A percentile compares a stretch with the other conserved stretches of the same genome.
phyloP scores from a whole-genome alignment of 2,113 vertebrate species.

The Nannobrachium achirus region DNA sequence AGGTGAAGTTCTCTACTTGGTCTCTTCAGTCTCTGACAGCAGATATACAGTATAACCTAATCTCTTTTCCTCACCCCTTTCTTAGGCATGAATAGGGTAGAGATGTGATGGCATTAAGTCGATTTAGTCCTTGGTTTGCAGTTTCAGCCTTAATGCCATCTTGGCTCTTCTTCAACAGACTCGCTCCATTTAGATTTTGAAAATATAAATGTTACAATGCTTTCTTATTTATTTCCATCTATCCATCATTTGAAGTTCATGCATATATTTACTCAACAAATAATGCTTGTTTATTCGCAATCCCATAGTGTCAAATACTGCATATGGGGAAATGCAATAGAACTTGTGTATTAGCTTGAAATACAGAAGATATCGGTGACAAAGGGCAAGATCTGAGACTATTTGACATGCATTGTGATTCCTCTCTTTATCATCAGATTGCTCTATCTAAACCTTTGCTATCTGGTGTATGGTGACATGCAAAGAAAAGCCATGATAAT shows the following conservation, averaged over 20 bases:
- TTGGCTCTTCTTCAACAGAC: conserved; percentile 77
- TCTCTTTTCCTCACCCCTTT: conserved; percentile 78
- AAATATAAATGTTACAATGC: conserved; percentile 75
- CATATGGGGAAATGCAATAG: conserved; percentile 68
- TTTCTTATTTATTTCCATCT: conserved; percentile 72
- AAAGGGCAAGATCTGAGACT: conserved; percentile 67
- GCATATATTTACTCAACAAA: conserved; percentile 73
- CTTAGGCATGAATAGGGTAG: conserved; percentile 77
- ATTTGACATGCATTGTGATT: conserved; percentile 54
- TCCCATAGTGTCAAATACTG: conserved; percentile 47
- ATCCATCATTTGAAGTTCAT: conserved; percentile 76
- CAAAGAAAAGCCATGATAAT: conserved; percentile 57
- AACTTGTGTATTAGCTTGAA: conserved; percentile 76
- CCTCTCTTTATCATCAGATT: conserved; percentile 55
- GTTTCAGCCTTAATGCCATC: conserved; percentile 76
- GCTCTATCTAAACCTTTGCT: conserved; percentile 74
- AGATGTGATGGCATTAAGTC: conserved; percentile 81
- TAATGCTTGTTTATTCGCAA: conserved; percentile 79
- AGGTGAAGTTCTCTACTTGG: conserved; percentile 75
- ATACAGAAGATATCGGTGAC: conserved; percentile 62
- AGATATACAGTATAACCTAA: conserved; percentile 73
- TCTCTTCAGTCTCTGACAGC: conserved; percentile 76
- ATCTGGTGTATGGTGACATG: conserved; percentile 62
- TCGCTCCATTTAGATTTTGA: conserved; percentile 71
- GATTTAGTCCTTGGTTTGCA: conserved; percentile 80